phyloP scores from a whole-genome alignment of 1,140 invertebrate species.

The Palaemon carinicauda region DNA sequence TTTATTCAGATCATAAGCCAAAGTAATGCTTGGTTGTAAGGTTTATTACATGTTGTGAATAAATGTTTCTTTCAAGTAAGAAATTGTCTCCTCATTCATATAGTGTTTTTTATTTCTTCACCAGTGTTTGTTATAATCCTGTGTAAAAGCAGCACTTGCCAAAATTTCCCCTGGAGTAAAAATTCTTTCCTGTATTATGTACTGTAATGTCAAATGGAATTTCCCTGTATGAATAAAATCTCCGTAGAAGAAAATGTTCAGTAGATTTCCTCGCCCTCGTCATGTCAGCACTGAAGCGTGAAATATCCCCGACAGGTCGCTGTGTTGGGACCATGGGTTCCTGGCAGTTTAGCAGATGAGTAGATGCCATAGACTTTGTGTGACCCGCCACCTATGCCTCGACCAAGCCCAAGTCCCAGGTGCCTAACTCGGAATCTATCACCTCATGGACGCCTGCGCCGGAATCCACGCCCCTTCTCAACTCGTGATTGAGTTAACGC shows the following conservation, averaged over 20 bases:
- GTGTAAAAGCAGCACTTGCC: too few relatives aligned
- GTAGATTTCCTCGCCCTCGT: not conserved
- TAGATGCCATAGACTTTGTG: slow-evolving; percentile 51
- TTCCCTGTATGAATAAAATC: too few relatives aligned
- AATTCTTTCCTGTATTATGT: too few relatives aligned
- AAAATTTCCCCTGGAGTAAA: too few relatives aligned
- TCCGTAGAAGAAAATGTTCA: too few relatives aligned
- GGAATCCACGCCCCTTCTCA: slow-evolving; percentile 32
- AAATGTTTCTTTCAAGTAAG: too few relatives aligned
- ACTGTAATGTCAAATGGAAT: not conserved
- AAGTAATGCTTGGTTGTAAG: too few relatives aligned
- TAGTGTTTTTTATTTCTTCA: too few relatives aligned
- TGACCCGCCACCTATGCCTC: slow-evolving; percentile 50
- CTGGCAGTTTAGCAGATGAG: slow-evolving; percentile 61
- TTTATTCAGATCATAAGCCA: too few relatives aligned
- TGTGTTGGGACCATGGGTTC: slow-evolving; percentile 61
- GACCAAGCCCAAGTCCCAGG: slow-evolving; percentile 7
- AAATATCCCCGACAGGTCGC: slow-evolving; percentile 45
- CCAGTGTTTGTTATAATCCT: too few relatives aligned
- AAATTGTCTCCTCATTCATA: too few relatives aligned
- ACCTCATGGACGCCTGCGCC: slow-evolving; percentile 20
- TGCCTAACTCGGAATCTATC: slow-evolving; percentile 12
- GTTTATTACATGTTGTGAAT: too few relatives aligned
- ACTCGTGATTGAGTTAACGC: slow-evolving; percentile 15
- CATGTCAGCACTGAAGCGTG: not conserved